Base-by-base conservation (phyloP, 2,888 invertebrate species). In the Lapara coniferarum region DNA sequence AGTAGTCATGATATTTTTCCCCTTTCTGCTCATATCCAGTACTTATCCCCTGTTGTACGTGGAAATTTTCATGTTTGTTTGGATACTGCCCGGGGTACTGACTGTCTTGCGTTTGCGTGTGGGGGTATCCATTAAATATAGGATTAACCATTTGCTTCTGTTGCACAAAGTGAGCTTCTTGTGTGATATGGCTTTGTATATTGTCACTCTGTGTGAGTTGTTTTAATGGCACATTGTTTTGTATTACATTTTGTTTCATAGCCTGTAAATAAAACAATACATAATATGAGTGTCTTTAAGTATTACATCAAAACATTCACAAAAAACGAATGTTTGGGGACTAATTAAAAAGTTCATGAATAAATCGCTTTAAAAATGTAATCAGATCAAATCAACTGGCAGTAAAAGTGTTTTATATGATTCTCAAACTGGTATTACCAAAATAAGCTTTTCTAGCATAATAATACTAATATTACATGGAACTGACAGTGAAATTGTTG, bases 221-320 rank as follows among this genome's bases (percentile, higher is more conserved):
- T 86, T 94, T 94, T 84, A 94, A 91, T 91, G 94, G 93, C 91
- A 93, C 90, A 79, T 92, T 94, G 77, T 92, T 94, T 89, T 93
- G 93, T 85, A 90, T 85, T 75, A 88, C 88, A 81, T 93, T 94
- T 73, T 93, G 94, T 74, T 94, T 94, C 86, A 90, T 88, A 71
- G 90, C 88, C 94, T 94, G 78, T 66, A 83, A 77, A 19, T 66
- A 25, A 59, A 52, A 66, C 56, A 57, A 53, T n/a, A 30, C 52
- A 30, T n/a, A 25, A 37, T 37, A 0, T 37, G 2, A 37, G 5
- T 37, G 8, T 37, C 37, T 7, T 37, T 37, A 37, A 37, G 37
- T 37, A 37, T 25, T 25, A 25, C 25, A 25, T 2, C 25, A 25
- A 25, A 25, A 25, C 25, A 25, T 25, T 1, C 25, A 25, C 2